phyloP scores from a whole-genome alignment of 2,888 invertebrate species.

The Leucozona laternaria region DNA sequence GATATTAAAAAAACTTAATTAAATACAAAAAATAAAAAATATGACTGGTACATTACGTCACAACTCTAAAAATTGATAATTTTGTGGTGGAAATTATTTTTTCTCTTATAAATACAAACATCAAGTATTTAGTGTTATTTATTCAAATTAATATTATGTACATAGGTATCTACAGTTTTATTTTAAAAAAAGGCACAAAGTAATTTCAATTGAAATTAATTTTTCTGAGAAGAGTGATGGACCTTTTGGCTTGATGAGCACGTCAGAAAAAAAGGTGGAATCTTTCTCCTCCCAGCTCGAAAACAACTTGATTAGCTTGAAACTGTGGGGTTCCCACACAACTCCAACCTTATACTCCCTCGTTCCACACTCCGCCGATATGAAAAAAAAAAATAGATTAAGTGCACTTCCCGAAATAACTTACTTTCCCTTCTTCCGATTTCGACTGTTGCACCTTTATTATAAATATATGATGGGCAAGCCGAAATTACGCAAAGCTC shows the following conservation, averaged over 20 bases:
- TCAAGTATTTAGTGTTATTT: no score
- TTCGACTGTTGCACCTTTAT: constrained; percentile 27
- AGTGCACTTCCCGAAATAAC: constrained; percentile 13
- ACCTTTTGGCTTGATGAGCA: not conserved
- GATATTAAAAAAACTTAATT: no score
- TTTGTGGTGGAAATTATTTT: no score
- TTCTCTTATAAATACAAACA: no score
- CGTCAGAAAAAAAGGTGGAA: not conserved
- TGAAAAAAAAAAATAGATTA: constrained; percentile 5
- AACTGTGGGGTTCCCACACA: not conserved
- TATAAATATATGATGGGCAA: not conserved
- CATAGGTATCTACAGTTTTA: no score
- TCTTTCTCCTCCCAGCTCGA: not conserved
- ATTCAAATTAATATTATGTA: no score
- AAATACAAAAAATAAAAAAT: no score
- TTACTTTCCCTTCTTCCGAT: constrained; percentile 33
- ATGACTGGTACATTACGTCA: no score
- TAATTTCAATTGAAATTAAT: not conserved
- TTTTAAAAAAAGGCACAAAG: no score
- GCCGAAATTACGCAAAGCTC: constrained; percentile 22
- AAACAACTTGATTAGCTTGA: not conserved
- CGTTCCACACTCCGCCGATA: not conserved
- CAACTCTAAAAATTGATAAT: no score
- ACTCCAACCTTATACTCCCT: not conserved
- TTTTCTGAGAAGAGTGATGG: not conserved